Conservation (phyloP, 2,888 invertebrate genomes). For the Spilarctia lutea region DNA sequence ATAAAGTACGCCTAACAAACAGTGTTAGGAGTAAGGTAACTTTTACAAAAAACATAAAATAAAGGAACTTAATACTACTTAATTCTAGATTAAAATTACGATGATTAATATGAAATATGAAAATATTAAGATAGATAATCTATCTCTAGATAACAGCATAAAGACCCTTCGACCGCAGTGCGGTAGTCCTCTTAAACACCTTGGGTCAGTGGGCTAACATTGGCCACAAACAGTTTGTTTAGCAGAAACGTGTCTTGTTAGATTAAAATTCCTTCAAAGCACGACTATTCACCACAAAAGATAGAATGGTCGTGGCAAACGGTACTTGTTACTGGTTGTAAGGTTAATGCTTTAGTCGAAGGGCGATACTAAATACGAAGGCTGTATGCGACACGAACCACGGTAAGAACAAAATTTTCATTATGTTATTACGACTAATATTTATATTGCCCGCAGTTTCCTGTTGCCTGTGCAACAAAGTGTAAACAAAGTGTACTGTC, state of each 20-base stretch:
- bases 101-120: too few species aligned
- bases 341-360: constrained; percentile 42
- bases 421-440: constrained; percentile 17
- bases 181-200: neutral
- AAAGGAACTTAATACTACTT: too few species aligned
- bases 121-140: neutral
- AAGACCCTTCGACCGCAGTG: neutral
- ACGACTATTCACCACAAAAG: constrained; percentile 52
- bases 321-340: constrained; percentile 41
- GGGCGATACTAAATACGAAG: constrained; percentile 48
- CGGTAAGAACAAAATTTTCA: constrained; percentile 25
- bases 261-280: constrained; percentile 38
- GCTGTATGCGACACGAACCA: constrained; percentile 46
- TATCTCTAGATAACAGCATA: too few species aligned
- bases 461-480: neutral
- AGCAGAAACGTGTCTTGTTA: constrained; percentile 11
- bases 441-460: constrained; percentile 5
- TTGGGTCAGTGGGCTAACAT: constrained; percentile 10
- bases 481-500: neutral
- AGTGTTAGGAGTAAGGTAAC: too few species aligned
- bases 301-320: constrained; percentile 38
- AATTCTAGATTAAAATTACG: too few species aligned
- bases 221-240: constrained; percentile 10
- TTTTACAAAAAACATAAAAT: too few species aligned
- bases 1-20: too few species aligned